phyloP scores from a whole-genome alignment of 2,888 invertebrate genomes.

The Luperina testacea region DNA sequence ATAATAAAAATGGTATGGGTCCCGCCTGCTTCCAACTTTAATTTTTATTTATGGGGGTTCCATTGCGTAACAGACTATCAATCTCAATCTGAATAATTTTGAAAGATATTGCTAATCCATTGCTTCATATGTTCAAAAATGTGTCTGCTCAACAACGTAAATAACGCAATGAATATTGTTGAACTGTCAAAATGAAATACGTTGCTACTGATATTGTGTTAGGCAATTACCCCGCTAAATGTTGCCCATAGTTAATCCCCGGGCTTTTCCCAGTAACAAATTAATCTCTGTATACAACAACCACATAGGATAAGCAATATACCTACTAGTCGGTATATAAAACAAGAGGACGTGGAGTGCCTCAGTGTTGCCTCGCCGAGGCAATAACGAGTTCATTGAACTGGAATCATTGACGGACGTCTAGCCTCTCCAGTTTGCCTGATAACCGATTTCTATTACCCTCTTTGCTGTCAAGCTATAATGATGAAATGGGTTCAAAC shows the following conservation, averaged over 20 bases:
- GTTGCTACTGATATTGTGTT: no score
- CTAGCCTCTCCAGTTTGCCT: slow-evolving; percentile 46
- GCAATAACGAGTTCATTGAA: slow-evolving; percentile 72
- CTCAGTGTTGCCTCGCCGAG: slow-evolving; percentile 26
- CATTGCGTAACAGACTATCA: no score
- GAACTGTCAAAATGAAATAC: no score
- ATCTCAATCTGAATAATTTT: no score
- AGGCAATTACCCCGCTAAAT: background rate
- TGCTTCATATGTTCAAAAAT: no score
- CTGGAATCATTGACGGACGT: slow-evolving; percentile 68
- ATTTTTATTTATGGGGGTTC: no score
- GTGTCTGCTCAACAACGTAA: no score
- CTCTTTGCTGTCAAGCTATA: slow-evolving; percentile 37
- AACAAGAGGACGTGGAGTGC: slow-evolving; percentile 40
- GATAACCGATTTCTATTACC: slow-evolving; percentile 50
- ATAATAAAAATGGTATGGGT: no score
- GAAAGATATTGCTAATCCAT: no score
- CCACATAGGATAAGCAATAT: slow-evolving; percentile 29
- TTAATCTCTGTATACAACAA: slow-evolving; percentile 14
- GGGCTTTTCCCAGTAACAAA: slow-evolving; percentile 8
- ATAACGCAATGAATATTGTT: no score
- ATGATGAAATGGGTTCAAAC: slow-evolving; percentile 44
- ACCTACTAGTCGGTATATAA: slow-evolving; percentile 43
- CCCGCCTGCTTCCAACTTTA: no score
- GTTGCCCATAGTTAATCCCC: background rate